Conservation (phyloP, 2,797 vertebrate genomes). For the Sebastes reedi region DNA sequence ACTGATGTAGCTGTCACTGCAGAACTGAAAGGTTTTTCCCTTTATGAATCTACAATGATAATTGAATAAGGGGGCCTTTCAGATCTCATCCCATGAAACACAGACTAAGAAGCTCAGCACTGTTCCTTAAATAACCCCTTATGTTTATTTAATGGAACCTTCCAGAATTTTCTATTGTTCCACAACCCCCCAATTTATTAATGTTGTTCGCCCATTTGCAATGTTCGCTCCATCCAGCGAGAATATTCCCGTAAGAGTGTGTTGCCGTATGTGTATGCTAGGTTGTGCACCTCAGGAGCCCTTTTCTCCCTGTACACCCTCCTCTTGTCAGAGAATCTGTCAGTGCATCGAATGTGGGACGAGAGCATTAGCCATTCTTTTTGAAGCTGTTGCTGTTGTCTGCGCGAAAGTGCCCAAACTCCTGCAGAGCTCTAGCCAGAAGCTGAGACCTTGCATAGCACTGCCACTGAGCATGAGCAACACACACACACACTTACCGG, state of each 20-base stretch:
- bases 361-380: conserved; percentile 67
- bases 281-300: conserved; percentile 24
- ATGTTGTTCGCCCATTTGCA: conserved; percentile 27
- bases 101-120: conserved; percentile 9
- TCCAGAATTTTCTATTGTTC: conserved; percentile 41
- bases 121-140: conserved; percentile 51
- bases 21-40: conserved; percentile 33
- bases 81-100: conserved; percentile 42
- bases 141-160: conserved; percentile 60
- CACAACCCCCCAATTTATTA: conserved; percentile 48
- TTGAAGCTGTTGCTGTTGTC: conserved; percentile 66
- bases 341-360: conserved; percentile 61
- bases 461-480: conserved; percentile 63
- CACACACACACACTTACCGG: conserved; percentile 24
- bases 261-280: conserved; percentile 18
- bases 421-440: conserved; percentile 35
- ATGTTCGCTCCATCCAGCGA: conserved; percentile 24
- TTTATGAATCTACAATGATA: conserved; percentile 55
- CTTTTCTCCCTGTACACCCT: neutral
- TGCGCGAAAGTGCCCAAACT: conserved; percentile 55
- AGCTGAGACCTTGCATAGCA: conserved; percentile 42
- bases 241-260: conserved; percentile 37
- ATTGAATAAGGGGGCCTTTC: conserved; percentile 47
- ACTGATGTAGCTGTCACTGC: conserved; percentile 17
- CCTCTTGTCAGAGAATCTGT: conserved; percentile 49